Evolutionary conservation across 2,113 vertebrate genomes (phyloP).

Genomic region (Xiphophorus maculatus): DNA sequence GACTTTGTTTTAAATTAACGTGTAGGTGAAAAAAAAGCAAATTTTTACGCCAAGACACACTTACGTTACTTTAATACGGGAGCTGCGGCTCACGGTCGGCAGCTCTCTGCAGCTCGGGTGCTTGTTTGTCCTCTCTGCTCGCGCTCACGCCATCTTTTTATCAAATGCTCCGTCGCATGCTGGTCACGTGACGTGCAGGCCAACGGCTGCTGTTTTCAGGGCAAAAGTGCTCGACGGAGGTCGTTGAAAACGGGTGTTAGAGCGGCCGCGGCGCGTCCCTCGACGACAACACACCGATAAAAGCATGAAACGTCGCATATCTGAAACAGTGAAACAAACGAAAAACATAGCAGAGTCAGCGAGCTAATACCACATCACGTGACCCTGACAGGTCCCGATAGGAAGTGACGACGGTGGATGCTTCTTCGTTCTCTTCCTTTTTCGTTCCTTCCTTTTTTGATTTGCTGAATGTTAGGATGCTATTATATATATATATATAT

Average conservation of each 20-base stretch:
- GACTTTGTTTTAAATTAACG: rapidly evolving
- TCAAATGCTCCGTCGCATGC: constrained; percentile 81
- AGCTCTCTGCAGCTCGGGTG: constrained; percentile 43
- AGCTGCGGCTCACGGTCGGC: constrained; percentile 31
- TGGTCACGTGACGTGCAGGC: constrained; percentile 85
- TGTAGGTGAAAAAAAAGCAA: rapidly evolving
- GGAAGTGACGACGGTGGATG: constrained; percentile 76
- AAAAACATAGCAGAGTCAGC: constrained; percentile 79
- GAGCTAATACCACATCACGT: constrained; percentile 81
- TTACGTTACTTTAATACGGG: constrained; percentile 52
- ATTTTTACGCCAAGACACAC: background rate
- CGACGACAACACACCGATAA: constrained; percentile 2
- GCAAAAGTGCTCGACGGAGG: constrained; percentile 18
- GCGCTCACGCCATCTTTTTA: constrained; percentile 95
- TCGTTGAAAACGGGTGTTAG: background rate
- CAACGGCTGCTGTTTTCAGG: constrained; percentile 47
- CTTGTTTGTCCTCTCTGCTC: constrained; percentile 76
- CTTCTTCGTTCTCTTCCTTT: constrained; percentile 41
- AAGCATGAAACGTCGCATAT: constrained; percentile 46
- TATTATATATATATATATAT: too few species aligned
- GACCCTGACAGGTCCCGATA: constrained; percentile 51
- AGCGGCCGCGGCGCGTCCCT: background rate
- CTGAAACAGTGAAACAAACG: constrained; percentile 54
- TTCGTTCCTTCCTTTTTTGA: background rate
- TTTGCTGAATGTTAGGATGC: too few species aligned